Conservation (phyloP, 1,140 invertebrate species). For the Drosophila tsacasi region DNA sequence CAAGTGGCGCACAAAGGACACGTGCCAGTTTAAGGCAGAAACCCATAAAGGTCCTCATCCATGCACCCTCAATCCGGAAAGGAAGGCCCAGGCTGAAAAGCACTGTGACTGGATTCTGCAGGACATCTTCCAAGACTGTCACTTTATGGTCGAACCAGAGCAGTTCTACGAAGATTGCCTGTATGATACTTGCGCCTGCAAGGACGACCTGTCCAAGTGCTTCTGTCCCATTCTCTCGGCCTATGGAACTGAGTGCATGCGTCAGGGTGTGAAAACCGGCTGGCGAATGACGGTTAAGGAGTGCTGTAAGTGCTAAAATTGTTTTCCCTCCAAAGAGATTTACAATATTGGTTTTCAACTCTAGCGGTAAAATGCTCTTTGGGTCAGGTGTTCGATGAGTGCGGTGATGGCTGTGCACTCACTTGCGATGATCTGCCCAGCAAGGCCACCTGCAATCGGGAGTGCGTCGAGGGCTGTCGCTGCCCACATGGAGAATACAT, state of each 20-base stretch:
- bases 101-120: constrained; percentile 90
- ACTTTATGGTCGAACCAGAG: constrained; percentile 91
- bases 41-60: constrained; percentile 87
- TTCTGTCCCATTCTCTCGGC: constrained; percentile 92
- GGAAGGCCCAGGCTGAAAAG: constrained; percentile 89
- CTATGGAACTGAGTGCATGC: constrained; percentile 92
- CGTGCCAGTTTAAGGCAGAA: constrained; percentile 88
- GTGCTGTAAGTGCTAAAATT: constrained; percentile 87
- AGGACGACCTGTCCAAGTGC: constrained; percentile 88
- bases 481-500: constrained; percentile 92
- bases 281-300: constrained; percentile 92
- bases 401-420: constrained; percentile 90
- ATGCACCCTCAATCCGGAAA: constrained; percentile 90
- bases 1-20: constrained; percentile 93
- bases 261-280: constrained; percentile 89
- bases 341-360: no score
- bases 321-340: background rate
- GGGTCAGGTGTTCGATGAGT: constrained; percentile 92
- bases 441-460: constrained; percentile 65
- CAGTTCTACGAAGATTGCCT: constrained; percentile 92
- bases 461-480: constrained; percentile 95
- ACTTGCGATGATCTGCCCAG: constrained; percentile 89
- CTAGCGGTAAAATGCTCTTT: constrained; percentile 89
- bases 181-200: constrained; percentile 95
- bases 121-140: constrained; percentile 92